phyloP scores from a whole-genome alignment of 2,888 invertebrate species.

The Ecliptopera silaceata region DNA sequence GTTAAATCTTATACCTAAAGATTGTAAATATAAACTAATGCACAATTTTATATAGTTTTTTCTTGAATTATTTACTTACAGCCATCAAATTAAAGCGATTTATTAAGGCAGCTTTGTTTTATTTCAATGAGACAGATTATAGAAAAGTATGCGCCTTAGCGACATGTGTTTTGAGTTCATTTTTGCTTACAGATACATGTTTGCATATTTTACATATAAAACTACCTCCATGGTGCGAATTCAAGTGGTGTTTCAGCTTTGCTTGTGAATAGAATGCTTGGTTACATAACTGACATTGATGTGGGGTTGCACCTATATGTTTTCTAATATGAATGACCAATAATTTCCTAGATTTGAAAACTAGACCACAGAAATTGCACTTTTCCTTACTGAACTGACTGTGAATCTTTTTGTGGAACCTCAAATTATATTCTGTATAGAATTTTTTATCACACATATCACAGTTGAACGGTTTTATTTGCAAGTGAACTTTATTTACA shows the following conservation, averaged over 20 bases:
- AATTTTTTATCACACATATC: constrained; percentile 75
- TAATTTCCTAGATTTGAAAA: constrained; percentile 57
- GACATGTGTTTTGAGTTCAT: constrained; percentile 58
- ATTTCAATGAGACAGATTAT: neutral
- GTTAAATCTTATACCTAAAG: too few species aligned
- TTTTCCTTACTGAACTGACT: constrained; percentile 54
- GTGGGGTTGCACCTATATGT: constrained; percentile 68
- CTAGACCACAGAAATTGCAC: constrained; percentile 66
- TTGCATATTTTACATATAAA: constrained; percentile 66
- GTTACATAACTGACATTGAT: constrained; percentile 60
- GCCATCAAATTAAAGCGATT: neutral
- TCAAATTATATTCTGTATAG: constrained; percentile 65
- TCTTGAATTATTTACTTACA: neutral
- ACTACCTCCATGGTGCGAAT: constrained; percentile 60
- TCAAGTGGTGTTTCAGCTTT: constrained; percentile 61
- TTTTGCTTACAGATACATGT: constrained; percentile 53
- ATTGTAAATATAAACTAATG: too few species aligned
- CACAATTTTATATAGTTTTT: too few species aligned
- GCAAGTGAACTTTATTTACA: constrained; percentile 72
- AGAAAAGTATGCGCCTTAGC: constrained; percentile 57
- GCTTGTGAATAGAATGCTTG: constrained; percentile 59
- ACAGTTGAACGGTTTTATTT: constrained; percentile 71
- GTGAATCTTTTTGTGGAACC: constrained; percentile 65
- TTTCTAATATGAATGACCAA: constrained; percentile 69
- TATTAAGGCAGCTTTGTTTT: neutral